These are phyloP conservation scores for Petrocephalus sullivani DNA, from an alignment of 2,797 vertebrate genomes.

Conservation along the genomic window DNA sequence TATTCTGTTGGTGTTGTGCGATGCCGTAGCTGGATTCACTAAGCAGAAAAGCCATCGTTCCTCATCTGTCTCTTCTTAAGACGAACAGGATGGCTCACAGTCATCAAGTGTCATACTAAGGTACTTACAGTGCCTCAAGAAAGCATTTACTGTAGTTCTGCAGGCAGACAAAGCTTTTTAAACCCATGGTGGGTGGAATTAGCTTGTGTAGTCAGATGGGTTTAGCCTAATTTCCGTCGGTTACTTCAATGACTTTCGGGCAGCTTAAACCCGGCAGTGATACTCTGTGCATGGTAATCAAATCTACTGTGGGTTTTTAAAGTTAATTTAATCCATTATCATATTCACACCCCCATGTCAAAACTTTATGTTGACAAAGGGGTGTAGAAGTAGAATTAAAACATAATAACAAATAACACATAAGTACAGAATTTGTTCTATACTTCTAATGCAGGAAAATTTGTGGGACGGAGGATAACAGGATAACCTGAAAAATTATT, in stretches of 20 bases:
- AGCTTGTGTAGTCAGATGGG: neutral
- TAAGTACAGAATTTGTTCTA: neutral
- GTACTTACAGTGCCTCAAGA: neutral
- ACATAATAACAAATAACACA: neutral
- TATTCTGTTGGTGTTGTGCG: neutral
- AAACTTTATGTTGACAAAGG: neutral
- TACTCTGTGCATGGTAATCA: neutral
- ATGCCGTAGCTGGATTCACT: neutral
- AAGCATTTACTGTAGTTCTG: neutral
- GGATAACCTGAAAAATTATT: neutral
- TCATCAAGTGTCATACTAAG: neutral
- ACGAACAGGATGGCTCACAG: neutral
- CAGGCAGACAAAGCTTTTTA: neutral
- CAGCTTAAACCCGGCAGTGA: neutral
- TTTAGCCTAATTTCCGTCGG: neutral
- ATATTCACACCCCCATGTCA: neutral
- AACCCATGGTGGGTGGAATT: neutral
- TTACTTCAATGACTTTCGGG: neutral
- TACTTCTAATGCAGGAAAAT: neutral
- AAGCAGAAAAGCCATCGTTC: neutral
- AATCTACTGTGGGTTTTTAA: neutral
- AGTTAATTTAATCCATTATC: neutral
- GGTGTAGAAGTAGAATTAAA: neutral
- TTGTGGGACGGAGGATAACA: neutral
- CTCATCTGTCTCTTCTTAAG: neutral